Conservation (phyloP, 2,113 vertebrate genomes). For the Paradoxurus hermaphroditus region DNA sequence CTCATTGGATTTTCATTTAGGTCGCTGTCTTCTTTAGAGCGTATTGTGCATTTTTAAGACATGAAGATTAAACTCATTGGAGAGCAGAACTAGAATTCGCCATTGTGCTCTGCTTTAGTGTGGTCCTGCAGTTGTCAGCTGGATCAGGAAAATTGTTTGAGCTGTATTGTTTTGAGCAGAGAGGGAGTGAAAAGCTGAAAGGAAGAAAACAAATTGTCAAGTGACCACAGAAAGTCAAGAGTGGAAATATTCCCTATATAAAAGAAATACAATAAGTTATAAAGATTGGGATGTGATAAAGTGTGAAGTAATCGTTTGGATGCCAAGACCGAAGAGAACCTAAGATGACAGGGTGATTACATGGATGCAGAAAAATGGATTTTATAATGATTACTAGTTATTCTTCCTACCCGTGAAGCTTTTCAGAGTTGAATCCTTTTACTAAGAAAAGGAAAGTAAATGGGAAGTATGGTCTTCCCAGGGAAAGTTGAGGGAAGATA, state of each 20-base stretch:
- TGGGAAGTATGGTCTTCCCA: neutral
- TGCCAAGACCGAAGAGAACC: neutral
- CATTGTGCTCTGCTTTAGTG: neutral
- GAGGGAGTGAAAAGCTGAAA: neutral
- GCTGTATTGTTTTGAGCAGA: constrained; percentile 20
- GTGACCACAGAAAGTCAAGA: constrained; percentile 21
- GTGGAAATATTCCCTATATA: neutral
- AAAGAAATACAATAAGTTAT: neutral
- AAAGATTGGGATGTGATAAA: neutral
- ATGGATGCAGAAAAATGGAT: neutral
- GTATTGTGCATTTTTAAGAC: neutral
- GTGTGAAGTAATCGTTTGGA: neutral
- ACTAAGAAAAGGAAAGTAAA: neutral
- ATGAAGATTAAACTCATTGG: neutral
- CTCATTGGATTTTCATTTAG: constrained; percentile 9
- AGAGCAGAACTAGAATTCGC: neutral
- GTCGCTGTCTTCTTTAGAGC: neutral
- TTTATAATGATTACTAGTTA: neutral
- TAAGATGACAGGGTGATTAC: neutral
- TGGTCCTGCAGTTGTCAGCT: neutral
- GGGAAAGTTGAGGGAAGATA: neutral
- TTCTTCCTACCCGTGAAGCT: neutral
- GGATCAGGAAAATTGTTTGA: neutral
- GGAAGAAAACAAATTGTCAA: neutral
- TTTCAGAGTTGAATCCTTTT: constrained; percentile 13